Percentiles rank a stretch among this genome's conserved stretches.
Evolutionary conservation across 2,797 vertebrate genomes (phyloP).

Genomic region (Rhinichthys osculus): DNA sequence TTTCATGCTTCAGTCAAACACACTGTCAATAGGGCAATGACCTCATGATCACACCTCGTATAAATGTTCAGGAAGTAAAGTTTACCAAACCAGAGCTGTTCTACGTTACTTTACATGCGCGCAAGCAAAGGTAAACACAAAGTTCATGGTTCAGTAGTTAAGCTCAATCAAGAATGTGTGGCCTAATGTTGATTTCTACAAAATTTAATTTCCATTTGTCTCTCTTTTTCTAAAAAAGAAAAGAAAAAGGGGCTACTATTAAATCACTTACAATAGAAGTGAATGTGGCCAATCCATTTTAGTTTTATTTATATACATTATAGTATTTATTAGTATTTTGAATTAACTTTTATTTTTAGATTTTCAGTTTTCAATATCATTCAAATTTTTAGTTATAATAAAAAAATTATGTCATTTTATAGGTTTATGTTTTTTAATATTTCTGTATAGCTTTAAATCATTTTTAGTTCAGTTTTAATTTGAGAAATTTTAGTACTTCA

Average conservation of each 20-base stretch:
- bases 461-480: background rate
- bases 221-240: background rate
- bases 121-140: slow-evolving; percentile 2
- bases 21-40: slow-evolving; percentile 14
- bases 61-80: slow-evolving; percentile 20
- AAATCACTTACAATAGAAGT: background rate
- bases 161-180: background rate
- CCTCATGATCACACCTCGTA: background rate
- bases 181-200: background rate
- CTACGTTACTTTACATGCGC: background rate
- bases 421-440: background rate
- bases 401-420: background rate
- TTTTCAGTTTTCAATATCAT: background rate
- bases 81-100: slow-evolving; percentile 9
- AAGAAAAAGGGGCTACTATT: background rate
- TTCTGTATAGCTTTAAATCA: background rate
- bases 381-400: no score
- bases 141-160: background rate
- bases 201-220: background rate
- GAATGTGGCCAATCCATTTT: background rate
- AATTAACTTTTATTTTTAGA: background rate
- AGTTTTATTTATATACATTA: background rate
- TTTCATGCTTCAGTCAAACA: slow-evolving; percentile 24
- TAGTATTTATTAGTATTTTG: background rate
- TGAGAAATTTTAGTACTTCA: background rate